Percentiles rank a stretch among this genome's conserved stretches.
phyloP scores from a whole-genome alignment of 2,797 vertebrate species.

The Halcyon chelicuti region DNA sequence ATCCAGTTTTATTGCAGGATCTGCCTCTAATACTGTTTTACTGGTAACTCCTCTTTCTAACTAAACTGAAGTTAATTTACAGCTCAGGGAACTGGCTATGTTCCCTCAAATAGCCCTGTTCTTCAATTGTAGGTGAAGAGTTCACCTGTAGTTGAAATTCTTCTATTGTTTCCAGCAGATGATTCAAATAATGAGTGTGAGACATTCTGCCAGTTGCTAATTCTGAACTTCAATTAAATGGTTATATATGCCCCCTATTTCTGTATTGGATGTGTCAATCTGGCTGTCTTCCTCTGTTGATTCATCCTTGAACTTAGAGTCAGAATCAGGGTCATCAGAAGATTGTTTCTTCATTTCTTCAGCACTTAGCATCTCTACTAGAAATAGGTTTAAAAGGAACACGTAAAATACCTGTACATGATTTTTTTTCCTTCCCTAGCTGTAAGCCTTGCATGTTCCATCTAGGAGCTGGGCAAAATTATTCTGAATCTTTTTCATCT shows the following conservation, averaged over 20 bases:
- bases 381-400: not conserved
- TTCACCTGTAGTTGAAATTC: conserved; percentile 42
- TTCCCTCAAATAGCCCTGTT: not conserved
- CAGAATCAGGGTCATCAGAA: conserved; percentile 7
- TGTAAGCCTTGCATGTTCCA: accelerated
- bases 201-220: conserved; percentile 8
- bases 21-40: not conserved
- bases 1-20: not conserved
- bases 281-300: not conserved
- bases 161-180: conserved; percentile 50
- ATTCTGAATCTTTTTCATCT: not conserved
- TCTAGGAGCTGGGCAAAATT: not conserved
- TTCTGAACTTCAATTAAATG: conserved; percentile 12
- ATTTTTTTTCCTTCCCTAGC: too few relatives aligned
- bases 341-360: conserved; percentile 1
- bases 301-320: conserved; percentile 5
- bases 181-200: conserved; percentile 48
- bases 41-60: not conserved
- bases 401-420: not conserved
- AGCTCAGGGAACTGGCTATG: not conserved
- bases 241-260: not conserved
- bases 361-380: not conserved
- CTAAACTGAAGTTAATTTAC: not conserved
- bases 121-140: conserved; percentile 26
- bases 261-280: not conserved